Conservation (phyloP, 2,113 vertebrate genomes). For the Platysternon megacephalum region DNA sequence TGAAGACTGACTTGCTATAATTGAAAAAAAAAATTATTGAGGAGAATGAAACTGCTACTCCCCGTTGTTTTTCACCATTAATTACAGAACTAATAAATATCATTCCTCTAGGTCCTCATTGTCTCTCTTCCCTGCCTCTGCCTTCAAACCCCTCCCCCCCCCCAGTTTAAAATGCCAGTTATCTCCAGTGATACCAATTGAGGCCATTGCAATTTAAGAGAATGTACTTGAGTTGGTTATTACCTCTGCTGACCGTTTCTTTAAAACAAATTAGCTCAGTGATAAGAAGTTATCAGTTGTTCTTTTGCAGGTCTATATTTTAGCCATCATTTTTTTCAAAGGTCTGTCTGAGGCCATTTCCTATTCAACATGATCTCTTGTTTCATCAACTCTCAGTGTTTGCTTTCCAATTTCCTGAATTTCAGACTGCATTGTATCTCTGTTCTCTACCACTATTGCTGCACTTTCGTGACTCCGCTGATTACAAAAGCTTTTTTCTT, state of each 20-base stretch:
- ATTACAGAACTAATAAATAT: background rate
- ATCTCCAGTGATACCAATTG: background rate
- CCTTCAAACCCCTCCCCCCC: background rate
- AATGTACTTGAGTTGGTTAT: background rate
- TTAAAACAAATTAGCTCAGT: background rate
- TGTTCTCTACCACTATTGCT: background rate
- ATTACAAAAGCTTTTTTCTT: conserved; percentile 15
- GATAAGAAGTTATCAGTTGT: background rate
- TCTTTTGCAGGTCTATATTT: background rate
- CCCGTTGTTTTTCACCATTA: fast-evolving
- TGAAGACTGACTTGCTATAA: background rate
- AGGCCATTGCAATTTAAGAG: background rate
- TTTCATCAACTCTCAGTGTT: background rate
- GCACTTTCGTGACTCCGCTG: background rate
- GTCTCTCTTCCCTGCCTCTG: background rate
- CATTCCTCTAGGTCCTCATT: background rate
- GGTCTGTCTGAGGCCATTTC: background rate
- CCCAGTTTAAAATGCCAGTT: background rate
- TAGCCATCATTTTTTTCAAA: background rate
- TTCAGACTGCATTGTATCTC: background rate
- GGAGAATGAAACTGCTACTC: background rate
- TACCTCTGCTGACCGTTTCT: background rate
- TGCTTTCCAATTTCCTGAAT: conserved; percentile 38
- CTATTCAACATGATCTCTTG: conserved; percentile 5
- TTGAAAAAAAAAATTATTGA: background rate